phyloP scores from a whole-genome alignment of 2,797 vertebrate species.

The Lepidocolaptes lacrymiger region DNA sequence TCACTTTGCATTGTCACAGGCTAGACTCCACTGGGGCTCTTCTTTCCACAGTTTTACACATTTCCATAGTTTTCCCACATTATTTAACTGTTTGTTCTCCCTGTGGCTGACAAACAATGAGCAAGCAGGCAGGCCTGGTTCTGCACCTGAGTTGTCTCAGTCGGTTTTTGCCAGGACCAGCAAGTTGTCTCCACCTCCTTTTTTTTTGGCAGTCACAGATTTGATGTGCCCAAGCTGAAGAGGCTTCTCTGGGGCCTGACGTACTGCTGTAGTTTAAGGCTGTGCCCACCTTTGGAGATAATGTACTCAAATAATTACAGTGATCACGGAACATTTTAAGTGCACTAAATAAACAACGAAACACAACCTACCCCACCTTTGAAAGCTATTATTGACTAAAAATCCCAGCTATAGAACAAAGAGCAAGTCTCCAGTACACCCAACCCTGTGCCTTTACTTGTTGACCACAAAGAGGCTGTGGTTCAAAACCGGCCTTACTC shows the following conservation, averaged over 20 bases:
- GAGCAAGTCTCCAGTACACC: background rate
- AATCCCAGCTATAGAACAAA: background rate
- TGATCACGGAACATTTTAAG: background rate
- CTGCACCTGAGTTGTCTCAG: rapidly evolving
- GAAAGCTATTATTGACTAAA: background rate
- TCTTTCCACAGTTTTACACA: background rate
- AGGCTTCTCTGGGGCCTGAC: background rate
- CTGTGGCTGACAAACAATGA: background rate
- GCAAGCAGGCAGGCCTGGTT: background rate
- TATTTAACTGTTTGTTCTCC: background rate
- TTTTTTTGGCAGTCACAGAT: background rate
- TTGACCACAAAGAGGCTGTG: background rate
- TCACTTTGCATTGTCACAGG: background rate
- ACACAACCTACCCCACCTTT: background rate
- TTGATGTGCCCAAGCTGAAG: background rate
- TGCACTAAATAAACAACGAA: background rate
- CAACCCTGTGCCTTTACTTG: background rate
- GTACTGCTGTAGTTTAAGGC: background rate
- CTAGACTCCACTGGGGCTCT: background rate
- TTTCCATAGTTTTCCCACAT: background rate
- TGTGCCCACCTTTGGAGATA: background rate
- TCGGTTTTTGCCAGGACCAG: background rate
- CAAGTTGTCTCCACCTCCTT: background rate
- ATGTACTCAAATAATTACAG: background rate
- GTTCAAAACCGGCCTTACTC: background rate